Percentiles rank a stretch among this genome's conserved stretches.
phyloP scores from a whole-genome alignment of 2,797 vertebrate genomes.

The Acanthornis magna region DNA sequence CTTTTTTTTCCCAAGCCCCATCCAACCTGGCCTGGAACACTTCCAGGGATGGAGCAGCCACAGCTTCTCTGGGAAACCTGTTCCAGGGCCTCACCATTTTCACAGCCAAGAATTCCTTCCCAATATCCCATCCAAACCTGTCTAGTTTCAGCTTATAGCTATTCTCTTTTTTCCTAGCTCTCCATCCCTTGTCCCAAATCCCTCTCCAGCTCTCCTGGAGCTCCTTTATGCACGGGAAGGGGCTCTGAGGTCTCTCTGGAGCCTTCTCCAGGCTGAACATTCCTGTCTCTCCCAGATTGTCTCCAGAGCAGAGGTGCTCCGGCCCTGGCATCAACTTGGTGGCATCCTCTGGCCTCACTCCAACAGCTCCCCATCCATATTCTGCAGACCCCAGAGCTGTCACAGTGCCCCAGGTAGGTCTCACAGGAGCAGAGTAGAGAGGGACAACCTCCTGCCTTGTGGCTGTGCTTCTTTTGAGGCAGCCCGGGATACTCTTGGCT shows the following conservation, averaged over 20 bases:
- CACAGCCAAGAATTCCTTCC: background rate
- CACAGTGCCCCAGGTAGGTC: background rate
- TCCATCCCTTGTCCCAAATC: background rate
- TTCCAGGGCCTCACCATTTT: too few species aligned
- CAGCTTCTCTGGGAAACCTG: too few species aligned
- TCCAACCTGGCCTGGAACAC: too few species aligned
- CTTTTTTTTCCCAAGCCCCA: too few species aligned
- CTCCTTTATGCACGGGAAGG: background rate
- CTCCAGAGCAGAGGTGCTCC: background rate
- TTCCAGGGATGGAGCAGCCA: too few species aligned
- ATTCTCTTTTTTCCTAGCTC: background rate
- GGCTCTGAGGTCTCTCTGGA: background rate
- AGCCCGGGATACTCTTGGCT: fast-evolving
- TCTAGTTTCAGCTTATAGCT: background rate
- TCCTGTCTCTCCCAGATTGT: fast-evolving
- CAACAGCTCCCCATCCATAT: background rate
- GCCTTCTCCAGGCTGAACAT: fast-evolving
- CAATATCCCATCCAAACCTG: too few species aligned
- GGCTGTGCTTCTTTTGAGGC: background rate
- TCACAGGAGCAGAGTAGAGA: background rate
- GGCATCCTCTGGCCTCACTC: background rate
- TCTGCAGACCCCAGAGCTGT: background rate
- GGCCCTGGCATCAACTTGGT: background rate
- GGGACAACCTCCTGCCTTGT: background rate
- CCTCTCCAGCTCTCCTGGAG: background rate